A percentile compares a stretch with the other conserved stretches of the same genome.
These are phyloP conservation scores for Venusia cambrica DNA, from an alignment of 2,888 invertebrate species.

Conservation along the genomic window DNA sequence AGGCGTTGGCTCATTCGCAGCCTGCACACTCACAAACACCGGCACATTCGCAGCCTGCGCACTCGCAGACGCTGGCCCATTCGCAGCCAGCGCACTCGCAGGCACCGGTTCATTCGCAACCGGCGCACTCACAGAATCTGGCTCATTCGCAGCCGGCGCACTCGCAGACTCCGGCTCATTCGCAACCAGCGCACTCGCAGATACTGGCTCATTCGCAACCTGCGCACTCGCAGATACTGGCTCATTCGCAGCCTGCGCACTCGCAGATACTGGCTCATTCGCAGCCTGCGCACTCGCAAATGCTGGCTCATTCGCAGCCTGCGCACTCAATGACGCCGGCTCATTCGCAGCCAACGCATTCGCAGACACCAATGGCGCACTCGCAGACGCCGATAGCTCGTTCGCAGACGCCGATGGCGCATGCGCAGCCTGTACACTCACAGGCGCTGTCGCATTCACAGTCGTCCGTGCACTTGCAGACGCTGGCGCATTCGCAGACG, in stretches of 20 bases:
- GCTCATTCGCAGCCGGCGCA: constrained; percentile 4
- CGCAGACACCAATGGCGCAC: constrained; percentile 10
- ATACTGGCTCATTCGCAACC: constrained; percentile 21
- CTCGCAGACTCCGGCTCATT: constrained; percentile 8
- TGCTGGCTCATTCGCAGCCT: constrained; percentile 6
- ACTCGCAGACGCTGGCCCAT: constrained; percentile 3
- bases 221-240: constrained; percentile 32
- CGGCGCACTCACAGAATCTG: constrained; percentile 5
- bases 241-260: constrained; percentile 9
- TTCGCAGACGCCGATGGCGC: too few relatives aligned
- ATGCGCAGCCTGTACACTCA: constrained; percentile 7
- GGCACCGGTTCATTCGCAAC: constrained; percentile 10
- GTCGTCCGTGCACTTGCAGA: constrained; percentile 1
- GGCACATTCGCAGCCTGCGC: constrained; percentile 6
- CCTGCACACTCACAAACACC: constrained; percentile 6
- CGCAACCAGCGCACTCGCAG: constrained; percentile 5
- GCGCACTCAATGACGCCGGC: constrained; percentile 1
- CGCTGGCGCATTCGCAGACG: background rate
- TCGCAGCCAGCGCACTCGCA: constrained; percentile 35
- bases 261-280: constrained; percentile 6
- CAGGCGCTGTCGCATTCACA: constrained; percentile 8
- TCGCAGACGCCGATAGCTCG: too few relatives aligned
- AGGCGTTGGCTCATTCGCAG: constrained; percentile 4
- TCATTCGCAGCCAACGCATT: too few relatives aligned
- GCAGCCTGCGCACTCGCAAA: constrained; percentile 6